Conservation (phyloP, 2,113 vertebrate genomes). For the Cynopterus brachyotis region DNA sequence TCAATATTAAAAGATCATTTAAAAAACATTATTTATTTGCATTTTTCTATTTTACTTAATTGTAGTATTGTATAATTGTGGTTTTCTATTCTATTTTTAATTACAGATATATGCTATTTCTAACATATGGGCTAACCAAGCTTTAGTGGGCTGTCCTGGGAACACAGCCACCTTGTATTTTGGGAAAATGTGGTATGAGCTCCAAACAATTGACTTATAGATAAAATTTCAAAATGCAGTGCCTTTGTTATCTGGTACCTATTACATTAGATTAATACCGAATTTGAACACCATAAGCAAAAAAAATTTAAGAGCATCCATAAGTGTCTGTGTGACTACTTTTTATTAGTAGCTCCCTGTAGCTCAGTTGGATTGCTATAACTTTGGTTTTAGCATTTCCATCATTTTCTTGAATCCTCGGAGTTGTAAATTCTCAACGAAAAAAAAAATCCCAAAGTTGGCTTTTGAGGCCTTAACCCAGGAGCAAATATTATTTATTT, state of each 20-base stretch:
- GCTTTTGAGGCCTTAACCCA: slow-evolving; percentile 48
- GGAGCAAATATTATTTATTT: slow-evolving; percentile 72
- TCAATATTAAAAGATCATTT: slow-evolving; percentile 41
- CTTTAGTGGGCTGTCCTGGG: not conserved
- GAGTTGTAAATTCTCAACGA: slow-evolving; percentile 47
- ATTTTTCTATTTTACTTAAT: slow-evolving; percentile 10
- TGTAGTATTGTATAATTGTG: not conserved
- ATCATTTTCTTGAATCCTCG: slow-evolving; percentile 65
- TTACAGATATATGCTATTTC: not conserved
- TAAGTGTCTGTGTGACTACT: not conserved
- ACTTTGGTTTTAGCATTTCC: slow-evolving; percentile 52
- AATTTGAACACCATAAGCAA: not conserved
- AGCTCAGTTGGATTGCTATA: slow-evolving; percentile 21
- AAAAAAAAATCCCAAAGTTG: slow-evolving; percentile 64
- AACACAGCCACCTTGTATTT: not conserved
- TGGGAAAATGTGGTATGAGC: not conserved
- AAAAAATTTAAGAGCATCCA: not conserved
- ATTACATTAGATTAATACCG: not conserved
- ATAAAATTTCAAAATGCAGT: not conserved
- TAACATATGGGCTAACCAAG: not conserved
- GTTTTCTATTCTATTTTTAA: slow-evolving; percentile 47
- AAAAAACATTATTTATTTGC: slow-evolving; percentile 11
- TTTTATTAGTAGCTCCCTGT: slow-evolving; percentile 22
- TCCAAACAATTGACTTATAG: not conserved
- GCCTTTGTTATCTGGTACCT: not conserved